Conservation (phyloP, 2,888 invertebrate genomes). For the Antitype chi region DNA sequence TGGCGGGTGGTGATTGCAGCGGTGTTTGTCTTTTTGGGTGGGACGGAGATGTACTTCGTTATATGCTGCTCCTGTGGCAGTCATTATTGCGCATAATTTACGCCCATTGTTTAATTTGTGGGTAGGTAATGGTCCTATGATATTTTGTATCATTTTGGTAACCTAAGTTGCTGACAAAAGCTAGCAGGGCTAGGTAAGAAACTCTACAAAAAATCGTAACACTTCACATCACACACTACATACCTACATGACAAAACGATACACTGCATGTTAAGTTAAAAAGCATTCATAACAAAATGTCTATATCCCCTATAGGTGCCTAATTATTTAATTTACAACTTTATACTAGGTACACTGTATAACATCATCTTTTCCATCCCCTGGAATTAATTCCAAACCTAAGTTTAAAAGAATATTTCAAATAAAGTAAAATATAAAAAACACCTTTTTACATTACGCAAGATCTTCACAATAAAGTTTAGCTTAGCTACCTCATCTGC, state of each 20-base stretch:
- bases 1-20: constrained; percentile 68
- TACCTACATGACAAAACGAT: not conserved
- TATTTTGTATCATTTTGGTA: not conserved
- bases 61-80: not conserved
- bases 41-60: constrained; percentile 3
- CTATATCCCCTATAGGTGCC: too few relatives aligned
- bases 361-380: not conserved
- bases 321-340: not conserved
- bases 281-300: not conserved
- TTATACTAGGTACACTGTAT: not conserved
- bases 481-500: constrained; percentile 45
- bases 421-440: not conserved
- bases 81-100: not conserved
- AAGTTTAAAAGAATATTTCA: not conserved
- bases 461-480: constrained; percentile 52
- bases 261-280: not conserved
- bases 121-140: not conserved
- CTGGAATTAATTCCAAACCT: not conserved
- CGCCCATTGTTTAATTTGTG: not conserved
- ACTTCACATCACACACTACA: not conserved
- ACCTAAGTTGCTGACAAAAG: not conserved
- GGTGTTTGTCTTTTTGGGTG: constrained; percentile 74
- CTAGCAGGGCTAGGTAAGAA: not conserved
- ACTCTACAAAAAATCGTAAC: not conserved
- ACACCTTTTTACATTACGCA: constrained; percentile 14